These are phyloP conservation scores for Drosophila burlai DNA, from an alignment of 1,140 invertebrate genomes.

Conservation along the genomic window DNA sequence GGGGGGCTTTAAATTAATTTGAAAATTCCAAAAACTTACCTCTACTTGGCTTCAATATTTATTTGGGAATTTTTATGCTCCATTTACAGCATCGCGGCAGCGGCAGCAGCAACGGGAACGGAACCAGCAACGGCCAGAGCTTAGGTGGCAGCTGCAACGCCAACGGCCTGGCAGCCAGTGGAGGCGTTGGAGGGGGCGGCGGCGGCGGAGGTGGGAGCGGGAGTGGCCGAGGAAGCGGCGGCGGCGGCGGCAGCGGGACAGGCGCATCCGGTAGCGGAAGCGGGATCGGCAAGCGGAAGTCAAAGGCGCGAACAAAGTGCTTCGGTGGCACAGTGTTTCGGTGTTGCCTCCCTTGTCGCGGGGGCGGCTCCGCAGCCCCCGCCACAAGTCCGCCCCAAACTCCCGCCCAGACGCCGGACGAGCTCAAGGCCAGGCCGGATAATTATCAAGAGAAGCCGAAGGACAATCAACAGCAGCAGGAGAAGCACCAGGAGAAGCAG, in stretches of 20 bases:
- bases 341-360: constrained; percentile 89
- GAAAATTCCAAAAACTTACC: neutral
- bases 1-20: neutral
- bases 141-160: constrained; percentile 56
- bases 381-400: constrained; percentile 85
- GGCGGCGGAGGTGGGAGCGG: constrained; percentile 11
- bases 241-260: constrained; percentile 31
- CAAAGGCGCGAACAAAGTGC: constrained; percentile 78
- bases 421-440: constrained; percentile 48
- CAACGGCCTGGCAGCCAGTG: constrained; percentile 74
- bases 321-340: constrained; percentile 88
- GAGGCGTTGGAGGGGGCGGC: constrained; percentile 50
- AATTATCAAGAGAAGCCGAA: constrained; percentile 11
- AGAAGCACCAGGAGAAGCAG: constrained; percentile 4
- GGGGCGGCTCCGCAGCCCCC: constrained; percentile 87
- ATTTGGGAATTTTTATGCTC: neutral
- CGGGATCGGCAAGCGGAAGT: constrained; percentile 63
- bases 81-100: constrained; percentile 65
- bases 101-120: constrained; percentile 50
- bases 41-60: neutral
- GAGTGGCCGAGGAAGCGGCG: constrained; percentile 27
- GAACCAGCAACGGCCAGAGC: constrained; percentile 45
- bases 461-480: constrained; percentile 10
- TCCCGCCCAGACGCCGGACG: constrained; percentile 73
- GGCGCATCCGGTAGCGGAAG: constrained; percentile 21